Percentiles rank a stretch among this genome's conserved stretches.
Evolutionary conservation across 2,113 vertebrate species (phyloP).

Genomic region (Sciurus niger): DNA sequence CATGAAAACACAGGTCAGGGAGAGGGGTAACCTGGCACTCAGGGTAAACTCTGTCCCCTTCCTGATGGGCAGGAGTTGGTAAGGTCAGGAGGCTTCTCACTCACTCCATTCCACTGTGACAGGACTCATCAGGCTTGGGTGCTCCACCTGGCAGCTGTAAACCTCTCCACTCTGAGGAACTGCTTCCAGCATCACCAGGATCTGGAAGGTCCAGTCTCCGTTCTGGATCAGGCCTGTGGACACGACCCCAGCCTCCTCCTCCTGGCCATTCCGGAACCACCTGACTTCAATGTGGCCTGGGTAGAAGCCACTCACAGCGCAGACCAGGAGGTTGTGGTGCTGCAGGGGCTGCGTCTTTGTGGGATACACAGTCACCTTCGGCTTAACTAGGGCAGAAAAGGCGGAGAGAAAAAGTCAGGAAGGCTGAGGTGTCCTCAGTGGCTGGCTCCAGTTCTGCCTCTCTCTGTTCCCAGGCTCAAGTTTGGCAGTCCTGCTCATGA

Average conservation of each 20-base stretch:
- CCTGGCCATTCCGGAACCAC: conserved; percentile 39
- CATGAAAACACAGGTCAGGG: accelerated
- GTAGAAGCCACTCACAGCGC: conserved; percentile 78
- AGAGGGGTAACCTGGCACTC: background rate
- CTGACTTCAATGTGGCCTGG: conserved; percentile 67
- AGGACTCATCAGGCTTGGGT: background rate
- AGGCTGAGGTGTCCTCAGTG: accelerated
- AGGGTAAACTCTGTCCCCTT: background rate
- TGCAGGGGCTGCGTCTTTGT: background rate
- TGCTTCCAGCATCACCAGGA: conserved; percentile 68
- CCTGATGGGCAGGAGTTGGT: accelerated
- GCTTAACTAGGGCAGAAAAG: background rate
- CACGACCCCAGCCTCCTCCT: conserved; percentile 58
- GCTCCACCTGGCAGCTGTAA: conserved; percentile 79
- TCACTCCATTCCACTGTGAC: conserved; percentile 69
- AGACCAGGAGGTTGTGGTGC: conserved; percentile 76
- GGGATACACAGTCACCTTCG: conserved; percentile 53
- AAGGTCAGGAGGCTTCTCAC: background rate
- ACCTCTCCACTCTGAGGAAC: conserved; percentile 61
- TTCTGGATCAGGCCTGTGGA: conserved; percentile 70
- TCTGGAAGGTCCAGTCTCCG: conserved; percentile 80
- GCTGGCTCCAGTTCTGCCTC: accelerated
- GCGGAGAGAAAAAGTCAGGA: accelerated
- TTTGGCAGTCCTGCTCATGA: too few relatives aligned
- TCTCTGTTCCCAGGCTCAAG: accelerated